phyloP scores from a whole-genome alignment of 2,113 vertebrate species.

The Noctilio leporinus region DNA sequence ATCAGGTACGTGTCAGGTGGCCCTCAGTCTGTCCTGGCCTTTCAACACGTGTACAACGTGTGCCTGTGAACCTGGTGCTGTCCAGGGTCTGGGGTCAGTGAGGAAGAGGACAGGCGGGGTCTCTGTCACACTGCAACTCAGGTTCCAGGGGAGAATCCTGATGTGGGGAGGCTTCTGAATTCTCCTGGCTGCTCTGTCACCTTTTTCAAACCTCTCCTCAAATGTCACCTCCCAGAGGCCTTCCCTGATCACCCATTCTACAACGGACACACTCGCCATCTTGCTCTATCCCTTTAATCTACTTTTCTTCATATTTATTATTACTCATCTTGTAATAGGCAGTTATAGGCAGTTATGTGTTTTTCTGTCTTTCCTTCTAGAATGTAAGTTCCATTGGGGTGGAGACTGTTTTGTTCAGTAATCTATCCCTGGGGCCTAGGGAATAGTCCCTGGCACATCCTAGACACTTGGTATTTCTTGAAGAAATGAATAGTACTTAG shows the following conservation, averaged over 20 bases:
- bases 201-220: neutral
- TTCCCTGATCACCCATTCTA: neutral
- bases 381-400: neutral
- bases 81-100: neutral
- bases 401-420: neutral
- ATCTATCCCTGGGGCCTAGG: neutral
- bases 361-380: neutral
- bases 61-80: neutral
- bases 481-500: neutral
- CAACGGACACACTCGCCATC: neutral
- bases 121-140: neutral
- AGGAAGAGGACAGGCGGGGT: neutral
- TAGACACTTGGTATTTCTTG: neutral
- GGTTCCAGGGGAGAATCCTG: neutral
- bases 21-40: neutral
- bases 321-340: neutral
- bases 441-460: neutral
- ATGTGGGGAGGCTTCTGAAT: neutral
- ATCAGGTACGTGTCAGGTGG: slow-evolving; percentile 81
- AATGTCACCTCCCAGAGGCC: neutral
- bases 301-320: neutral
- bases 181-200: neutral
- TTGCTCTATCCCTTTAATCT: neutral
- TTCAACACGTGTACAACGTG: accelerated
- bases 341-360: neutral